Evolutionary conservation across 2,797 vertebrate species (phyloP), one percentile per base, ranked within the genome.

Genomic region (Crocodylus rhombifer): DNA sequence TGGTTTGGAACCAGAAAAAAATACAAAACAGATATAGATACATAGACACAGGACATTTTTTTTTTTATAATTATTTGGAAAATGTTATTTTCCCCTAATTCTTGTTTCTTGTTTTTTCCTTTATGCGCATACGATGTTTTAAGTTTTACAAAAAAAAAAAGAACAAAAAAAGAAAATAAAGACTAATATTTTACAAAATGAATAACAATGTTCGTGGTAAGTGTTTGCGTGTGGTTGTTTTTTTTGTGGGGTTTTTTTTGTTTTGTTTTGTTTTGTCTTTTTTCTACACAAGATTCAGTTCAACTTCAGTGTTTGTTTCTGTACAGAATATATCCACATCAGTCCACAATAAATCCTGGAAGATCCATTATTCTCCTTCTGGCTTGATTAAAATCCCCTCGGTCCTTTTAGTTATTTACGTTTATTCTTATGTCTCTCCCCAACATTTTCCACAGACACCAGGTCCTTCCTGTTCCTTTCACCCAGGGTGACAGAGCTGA

Each of bases 1-100:
- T 99, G 99, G 99, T 99, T 99, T 99, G 99, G 99, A 99, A 99
- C 99, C 99, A 99, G 99, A 99, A 99, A 99, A 99, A 98, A 99
- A 99, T 98, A 99, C 99, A 99, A 99, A 99, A 99, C 99, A 99
- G 99, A 99, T 99, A 99, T 99, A 99, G 99, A 99, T 99, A 99
- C 99, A 99, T 99, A 99, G 99, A 99, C 99, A 99, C 99, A 99
- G 99, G 99, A 99, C 99, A 99, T 97, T 96, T 97, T 92, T 97
- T 98, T 98, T 98, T 98, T 99, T 98, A 99, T 99, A 99, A 99
- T 99, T 99, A 99, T 99, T 99, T 99, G 99, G 99, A 99, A 98
- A 99, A 99, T 98, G 98, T 99, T 99, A 98, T 99, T 99, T 99
- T 98, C 98, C 99, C 98, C 99, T 99, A 99, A 99, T 98, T 99